Conservation (phyloP, 2,113 vertebrate genomes). For the Andinoacara biseriatus region DNA sequence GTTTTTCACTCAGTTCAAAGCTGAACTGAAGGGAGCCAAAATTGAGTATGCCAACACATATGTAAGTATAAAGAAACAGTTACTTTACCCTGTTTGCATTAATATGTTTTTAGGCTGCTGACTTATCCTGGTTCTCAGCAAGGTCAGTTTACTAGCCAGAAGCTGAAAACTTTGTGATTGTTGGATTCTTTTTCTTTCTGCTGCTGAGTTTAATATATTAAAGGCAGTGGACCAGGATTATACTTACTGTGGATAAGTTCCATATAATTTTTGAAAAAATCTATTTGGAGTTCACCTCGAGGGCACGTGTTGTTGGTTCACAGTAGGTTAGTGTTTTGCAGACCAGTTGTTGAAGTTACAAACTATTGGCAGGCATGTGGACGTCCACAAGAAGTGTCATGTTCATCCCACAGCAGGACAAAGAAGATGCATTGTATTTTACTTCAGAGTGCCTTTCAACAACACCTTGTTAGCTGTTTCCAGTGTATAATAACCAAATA, state of each 20-base stretch:
- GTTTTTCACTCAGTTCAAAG: constrained; percentile 97
- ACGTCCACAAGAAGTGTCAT: not conserved
- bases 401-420: not conserved
- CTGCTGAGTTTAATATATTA: not conserved
- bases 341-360: not conserved
- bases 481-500: not conserved
- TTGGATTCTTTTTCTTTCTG: not conserved
- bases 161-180: not conserved
- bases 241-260: not conserved
- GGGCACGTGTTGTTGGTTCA: not conserved
- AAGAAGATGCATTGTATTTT: too few species aligned
- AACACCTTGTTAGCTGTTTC: not conserved
- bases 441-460: too few species aligned
- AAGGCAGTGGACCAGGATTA: not conserved
- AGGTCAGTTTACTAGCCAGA: not conserved
- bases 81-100: not conserved
- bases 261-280: not conserved
- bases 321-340: not conserved
- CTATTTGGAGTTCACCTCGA: not conserved
- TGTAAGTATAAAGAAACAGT: constrained; percentile 83
- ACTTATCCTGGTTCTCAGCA: not conserved
- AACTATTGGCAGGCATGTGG: not conserved
- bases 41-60: constrained; percentile 91
- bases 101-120: not conserved
- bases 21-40: constrained; percentile 88